Evolutionary conservation across 2,113 vertebrate genomes (phyloP), one percentile per base, ranked within the genome.

Genomic region (Pachypanchax playfairii): DNA sequence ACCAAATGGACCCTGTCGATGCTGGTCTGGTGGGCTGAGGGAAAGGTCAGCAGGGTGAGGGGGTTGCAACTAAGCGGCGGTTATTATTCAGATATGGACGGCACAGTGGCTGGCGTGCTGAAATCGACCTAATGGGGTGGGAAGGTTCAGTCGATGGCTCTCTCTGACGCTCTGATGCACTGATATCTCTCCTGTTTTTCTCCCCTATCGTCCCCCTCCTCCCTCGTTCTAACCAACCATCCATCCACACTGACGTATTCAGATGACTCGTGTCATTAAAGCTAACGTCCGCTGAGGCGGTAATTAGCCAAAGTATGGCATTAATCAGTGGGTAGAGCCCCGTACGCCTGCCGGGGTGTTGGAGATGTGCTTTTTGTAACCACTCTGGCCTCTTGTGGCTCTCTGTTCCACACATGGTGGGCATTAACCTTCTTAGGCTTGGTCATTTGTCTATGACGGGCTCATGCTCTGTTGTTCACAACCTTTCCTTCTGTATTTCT

Each of bases 191-290:
- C 57, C 71, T 79, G 79, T 66, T 75, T 70, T 75, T 61, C 74
- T 70, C 76, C 59, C 65, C 61, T 65, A 71, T 65, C 21, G n/a
- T 15, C 14, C 47, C 52, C 29, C 59, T 56, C 75, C 60, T 26
- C 58, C 49, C 39, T 58, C 41, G 65, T 63, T 58, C 76, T 65
- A 52, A 77, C 63, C 51, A 2, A 78, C 86, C 70, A 90, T 87
- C 77, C 88, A 88, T 91, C 87, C 86, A 74, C 65, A 17, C 80
- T 82, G 79, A 81, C 83, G 79, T 87, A 85, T 91, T 91, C 88
- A 91, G 91, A 91, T 89, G 89, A 89, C 86, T 91, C 84, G 83
- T 82, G 86, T 90, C 87, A 91, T 92, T 91, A 91, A 90, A 92
- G 89, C 84, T 74, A 81, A 87, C 86, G 82, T 90, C 88, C 85